Percentiles rank a stretch among this genome's conserved stretches.
Conservation (phyloP, 2,113 vertebrate genomes). For the Caracal caracal region DNA sequence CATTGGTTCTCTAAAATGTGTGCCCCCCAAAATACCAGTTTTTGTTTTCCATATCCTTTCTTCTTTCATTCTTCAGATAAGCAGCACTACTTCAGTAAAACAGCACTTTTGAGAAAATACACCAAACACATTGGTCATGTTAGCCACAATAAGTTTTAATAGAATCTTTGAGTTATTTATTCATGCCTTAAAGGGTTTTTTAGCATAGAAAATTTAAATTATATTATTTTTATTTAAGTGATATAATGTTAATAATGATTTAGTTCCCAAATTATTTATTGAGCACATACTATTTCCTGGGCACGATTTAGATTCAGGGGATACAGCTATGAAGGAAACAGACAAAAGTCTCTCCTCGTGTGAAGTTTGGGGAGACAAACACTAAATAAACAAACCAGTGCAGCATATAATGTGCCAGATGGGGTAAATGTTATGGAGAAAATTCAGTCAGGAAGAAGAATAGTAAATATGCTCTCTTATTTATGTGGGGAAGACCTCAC, state of each 20-base stretch:
- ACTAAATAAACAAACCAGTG: background rate
- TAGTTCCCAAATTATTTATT: background rate
- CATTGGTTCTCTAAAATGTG: background rate
- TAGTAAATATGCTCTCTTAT: background rate
- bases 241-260: background rate
- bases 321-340: background rate
- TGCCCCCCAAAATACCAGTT: background rate
- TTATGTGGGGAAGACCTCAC: background rate
- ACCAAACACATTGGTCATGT: background rate
- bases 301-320: background rate
- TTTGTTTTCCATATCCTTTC: background rate
- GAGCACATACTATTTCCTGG: background rate
- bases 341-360: background rate
- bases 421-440: background rate
- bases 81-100: background rate
- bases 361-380: background rate
- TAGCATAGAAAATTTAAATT: background rate
- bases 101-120: background rate
- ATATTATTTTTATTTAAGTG: background rate
- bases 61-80: slow-evolving; percentile 19
- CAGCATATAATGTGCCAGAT: background rate
- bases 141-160: background rate
- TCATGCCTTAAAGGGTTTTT: background rate
- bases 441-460: background rate
- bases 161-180: background rate